phyloP scores from a whole-genome alignment of 2,888 invertebrate species.

The Agonopterix heracliana region DNA sequence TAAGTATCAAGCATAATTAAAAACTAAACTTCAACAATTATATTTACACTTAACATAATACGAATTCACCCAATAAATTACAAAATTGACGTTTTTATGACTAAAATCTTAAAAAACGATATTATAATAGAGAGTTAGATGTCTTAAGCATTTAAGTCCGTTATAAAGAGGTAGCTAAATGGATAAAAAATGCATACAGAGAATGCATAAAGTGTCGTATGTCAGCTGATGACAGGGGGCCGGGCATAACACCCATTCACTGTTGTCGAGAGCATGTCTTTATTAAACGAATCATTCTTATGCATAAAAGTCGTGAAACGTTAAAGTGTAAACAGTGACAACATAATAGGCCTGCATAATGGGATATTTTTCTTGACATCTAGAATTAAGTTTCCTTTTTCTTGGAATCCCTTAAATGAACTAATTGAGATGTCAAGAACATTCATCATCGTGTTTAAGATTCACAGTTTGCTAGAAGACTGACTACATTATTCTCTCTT shows the following conservation, averaged over 20 bases:
- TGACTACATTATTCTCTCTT: too few relatives aligned
- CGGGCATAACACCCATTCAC: slow-evolving; percentile 18
- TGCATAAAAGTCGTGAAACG: background rate
- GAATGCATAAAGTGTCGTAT: slow-evolving; percentile 37
- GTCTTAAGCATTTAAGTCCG: slow-evolving; percentile 43
- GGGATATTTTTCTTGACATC: too few relatives aligned
- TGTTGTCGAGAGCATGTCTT: slow-evolving; percentile 15
- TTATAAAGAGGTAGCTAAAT: slow-evolving; percentile 26
- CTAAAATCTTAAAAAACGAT: slow-evolving; percentile 25
- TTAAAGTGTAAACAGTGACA: background rate
- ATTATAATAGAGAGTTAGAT: slow-evolving; percentile 46
- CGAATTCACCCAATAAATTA: too few relatives aligned
- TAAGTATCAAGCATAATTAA: too few relatives aligned
- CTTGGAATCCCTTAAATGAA: too few relatives aligned
- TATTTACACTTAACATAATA: too few relatives aligned
- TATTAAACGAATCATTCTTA: slow-evolving; percentile 11
- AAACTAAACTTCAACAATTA: too few relatives aligned
- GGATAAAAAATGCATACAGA: slow-evolving; percentile 29
- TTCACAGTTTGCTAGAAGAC: too few relatives aligned
- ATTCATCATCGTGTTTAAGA: too few relatives aligned
- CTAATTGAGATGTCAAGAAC: too few relatives aligned
- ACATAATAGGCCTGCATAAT: too few relatives aligned
- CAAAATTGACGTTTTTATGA: background rate
- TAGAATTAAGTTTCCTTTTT: too few relatives aligned
- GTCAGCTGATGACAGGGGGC: slow-evolving; percentile 30